A percentile compares a stretch with the other conserved stretches of the same genome.
These are phyloP conservation scores for Phyllotis vaccarum DNA, from an alignment of 2,797 vertebrate species.

Conservation along the genomic window DNA sequence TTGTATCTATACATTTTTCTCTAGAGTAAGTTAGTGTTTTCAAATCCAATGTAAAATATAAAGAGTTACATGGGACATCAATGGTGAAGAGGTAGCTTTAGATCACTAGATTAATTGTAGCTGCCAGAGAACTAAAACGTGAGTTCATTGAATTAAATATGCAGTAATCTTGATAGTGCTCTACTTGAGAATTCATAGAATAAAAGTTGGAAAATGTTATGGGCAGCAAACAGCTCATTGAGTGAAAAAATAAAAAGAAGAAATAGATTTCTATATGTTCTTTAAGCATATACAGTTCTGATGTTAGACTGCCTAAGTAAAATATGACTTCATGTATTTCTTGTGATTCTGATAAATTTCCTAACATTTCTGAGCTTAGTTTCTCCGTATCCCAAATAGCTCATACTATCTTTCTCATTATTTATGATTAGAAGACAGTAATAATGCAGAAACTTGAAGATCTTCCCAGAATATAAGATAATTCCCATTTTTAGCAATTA, in stretches of 20 bases:
- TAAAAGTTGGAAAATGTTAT: neutral
- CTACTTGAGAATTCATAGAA: neutral
- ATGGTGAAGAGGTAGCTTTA: conserved; percentile 19
- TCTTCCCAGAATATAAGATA: neutral
- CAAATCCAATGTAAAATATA: conserved; percentile 9
- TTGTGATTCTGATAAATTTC: neutral
- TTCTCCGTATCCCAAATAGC: neutral
- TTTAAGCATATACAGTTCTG: neutral
- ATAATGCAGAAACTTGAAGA: neutral
- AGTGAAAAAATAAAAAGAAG: neutral
- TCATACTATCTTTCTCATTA: neutral
- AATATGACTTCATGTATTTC: neutral
- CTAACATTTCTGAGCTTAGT: neutral
- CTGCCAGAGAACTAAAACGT: neutral
- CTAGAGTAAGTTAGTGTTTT: conserved; percentile 62
- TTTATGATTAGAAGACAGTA: neutral
- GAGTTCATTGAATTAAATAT: neutral
- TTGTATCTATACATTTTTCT: neutral
- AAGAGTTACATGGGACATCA: neutral
- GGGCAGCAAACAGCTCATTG: neutral
- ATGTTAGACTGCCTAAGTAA: neutral
- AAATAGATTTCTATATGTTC: fast-evolving
- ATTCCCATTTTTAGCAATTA: neutral
- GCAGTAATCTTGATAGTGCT: neutral
- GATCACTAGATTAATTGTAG: conserved; percentile 27